Conservation (phyloP, 2,888 invertebrate genomes). For the Lasioglossum pauxillum region DNA sequence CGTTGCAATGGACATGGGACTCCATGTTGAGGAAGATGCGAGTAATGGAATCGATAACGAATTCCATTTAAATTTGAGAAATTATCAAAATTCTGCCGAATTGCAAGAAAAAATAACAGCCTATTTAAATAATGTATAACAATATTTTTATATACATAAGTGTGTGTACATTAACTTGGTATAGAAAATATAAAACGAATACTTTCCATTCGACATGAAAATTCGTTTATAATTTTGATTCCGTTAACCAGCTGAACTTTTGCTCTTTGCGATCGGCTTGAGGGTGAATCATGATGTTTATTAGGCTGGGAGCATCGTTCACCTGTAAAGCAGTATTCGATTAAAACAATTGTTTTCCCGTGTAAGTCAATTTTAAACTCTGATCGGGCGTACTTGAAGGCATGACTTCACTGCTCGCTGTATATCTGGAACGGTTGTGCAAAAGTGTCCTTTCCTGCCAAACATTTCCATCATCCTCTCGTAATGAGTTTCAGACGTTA, state of each 20-base stretch:
- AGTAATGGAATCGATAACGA: constrained; percentile 2
- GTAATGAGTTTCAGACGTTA: constrained; percentile 92
- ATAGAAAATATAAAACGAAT: not conserved
- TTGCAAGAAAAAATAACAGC: constrained; percentile 22
- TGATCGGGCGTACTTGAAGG: constrained; percentile 84
- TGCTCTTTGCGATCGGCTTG: constrained; percentile 96
- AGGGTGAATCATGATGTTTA: constrained; percentile 96
- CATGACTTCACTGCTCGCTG: constrained; percentile 89
- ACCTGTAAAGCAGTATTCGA: constrained; percentile 80
- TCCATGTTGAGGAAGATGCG: constrained; percentile 47
- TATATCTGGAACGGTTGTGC: constrained; percentile 91
- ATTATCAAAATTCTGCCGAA: not conserved
- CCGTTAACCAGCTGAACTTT: constrained; percentile 95
- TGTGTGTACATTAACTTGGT: not conserved
- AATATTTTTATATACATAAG: not conserved
- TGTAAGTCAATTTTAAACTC: not conserved
- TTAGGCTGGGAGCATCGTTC: constrained; percentile 92
- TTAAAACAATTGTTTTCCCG: not conserved
- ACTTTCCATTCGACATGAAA: not conserved
- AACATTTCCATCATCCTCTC: constrained; percentile 96
- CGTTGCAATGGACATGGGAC: constrained; percentile 43
- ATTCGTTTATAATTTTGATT: constrained; percentile 89
- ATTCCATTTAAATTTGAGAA: not conserved
- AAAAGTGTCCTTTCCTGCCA: constrained; percentile 92
- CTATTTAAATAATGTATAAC: constrained; percentile 24